phyloP scores from a whole-genome alignment of 2,113 vertebrate species.

The Chaenogobius annularis region DNA sequence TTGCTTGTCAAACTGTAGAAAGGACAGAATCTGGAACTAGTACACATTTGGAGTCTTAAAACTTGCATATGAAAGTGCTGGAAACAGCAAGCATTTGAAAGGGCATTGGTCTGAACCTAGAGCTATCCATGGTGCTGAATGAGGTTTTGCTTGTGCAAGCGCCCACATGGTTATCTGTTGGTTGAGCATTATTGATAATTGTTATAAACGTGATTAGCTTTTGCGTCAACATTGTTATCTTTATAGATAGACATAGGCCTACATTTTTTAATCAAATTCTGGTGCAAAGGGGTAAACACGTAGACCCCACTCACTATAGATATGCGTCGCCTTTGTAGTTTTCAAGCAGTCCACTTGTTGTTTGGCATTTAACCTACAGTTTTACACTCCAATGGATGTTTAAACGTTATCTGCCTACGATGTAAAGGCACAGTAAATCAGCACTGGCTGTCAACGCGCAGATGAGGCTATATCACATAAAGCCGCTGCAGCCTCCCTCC shows the following conservation, averaged over 20 bases:
- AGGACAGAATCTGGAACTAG: background rate
- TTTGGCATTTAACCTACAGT: background rate
- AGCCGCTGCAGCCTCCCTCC: slow-evolving; percentile 55
- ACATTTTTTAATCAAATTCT: background rate
- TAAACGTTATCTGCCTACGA: slow-evolving; percentile 22
- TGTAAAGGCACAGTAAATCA: slow-evolving; percentile 57
- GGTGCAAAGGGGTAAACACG: background rate
- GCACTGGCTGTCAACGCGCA: slow-evolving; percentile 42
- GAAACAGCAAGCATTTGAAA: background rate
- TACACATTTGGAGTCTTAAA: background rate
- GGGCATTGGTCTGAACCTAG: too few species aligned
- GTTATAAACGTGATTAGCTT: background rate
- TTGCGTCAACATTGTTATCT: background rate
- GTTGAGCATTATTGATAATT: background rate
- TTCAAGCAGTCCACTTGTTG: slow-evolving; percentile 11
- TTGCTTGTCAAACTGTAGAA: background rate
- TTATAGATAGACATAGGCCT: background rate
- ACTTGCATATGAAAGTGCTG: background rate
- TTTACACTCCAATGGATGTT: slow-evolving; percentile 15
- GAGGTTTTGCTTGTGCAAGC: background rate
- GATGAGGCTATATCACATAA: slow-evolving; percentile 56
- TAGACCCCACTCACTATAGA: background rate
- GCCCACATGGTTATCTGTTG: background rate
- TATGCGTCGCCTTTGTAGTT: background rate
- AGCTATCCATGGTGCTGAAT: slow-evolving; percentile 14